Evolutionary conservation across 1,140 invertebrate genomes (phyloP), one percentile per base, ranked within the genome.

Genomic region (Diploscapter pachys): DNA sequence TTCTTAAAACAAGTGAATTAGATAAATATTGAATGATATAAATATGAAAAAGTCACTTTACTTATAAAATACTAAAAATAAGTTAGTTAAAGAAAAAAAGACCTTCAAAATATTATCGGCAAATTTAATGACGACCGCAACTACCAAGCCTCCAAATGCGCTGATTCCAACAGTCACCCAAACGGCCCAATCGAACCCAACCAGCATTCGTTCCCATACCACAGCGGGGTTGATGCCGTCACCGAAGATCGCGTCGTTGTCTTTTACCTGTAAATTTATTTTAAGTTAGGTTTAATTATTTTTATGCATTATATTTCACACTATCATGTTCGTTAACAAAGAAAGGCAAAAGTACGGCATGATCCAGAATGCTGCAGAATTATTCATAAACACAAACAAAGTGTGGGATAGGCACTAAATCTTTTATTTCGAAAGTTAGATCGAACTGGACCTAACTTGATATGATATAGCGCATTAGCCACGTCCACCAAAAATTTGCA

Each of bases 71-170:
- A 31, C 31, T 31, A 31, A 31, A 31, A 31, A 31, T 31, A 31
- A 31, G 31, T 31, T 31, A 31, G 31, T 31, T 31, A 31, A 31
- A 31, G 31, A 31, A 31, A 31, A 53, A 5, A 52, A 52, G 6
- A 72, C 83, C 68, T 97, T 97, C 5, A 96, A 87, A 83, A 97
- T 96, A 86, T 97, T 97, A 86, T 96, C 95, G 3, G 95, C 94
- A 86, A 95, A 95, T 88, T 96, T 97, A 5, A 97, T 94, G 5
- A 97, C 95, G 79, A 96, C 90, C 3, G 94, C 95, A 5, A 96
- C 94, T 48, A 96, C 90, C 0, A 97, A 87, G 8, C 95, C 95
- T 9, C 95, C 95, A 50, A 92, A 90, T 3, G 94, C 89, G 88
- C 95, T 93, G 49, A 95, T 86, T 2, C 92, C 78, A 4, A 96